A percentile compares a stretch with the other conserved stretches of the same genome.
phyloP scores from a whole-genome alignment of 2,797 vertebrate genomes.

The Monodelphis domestica region DNA sequence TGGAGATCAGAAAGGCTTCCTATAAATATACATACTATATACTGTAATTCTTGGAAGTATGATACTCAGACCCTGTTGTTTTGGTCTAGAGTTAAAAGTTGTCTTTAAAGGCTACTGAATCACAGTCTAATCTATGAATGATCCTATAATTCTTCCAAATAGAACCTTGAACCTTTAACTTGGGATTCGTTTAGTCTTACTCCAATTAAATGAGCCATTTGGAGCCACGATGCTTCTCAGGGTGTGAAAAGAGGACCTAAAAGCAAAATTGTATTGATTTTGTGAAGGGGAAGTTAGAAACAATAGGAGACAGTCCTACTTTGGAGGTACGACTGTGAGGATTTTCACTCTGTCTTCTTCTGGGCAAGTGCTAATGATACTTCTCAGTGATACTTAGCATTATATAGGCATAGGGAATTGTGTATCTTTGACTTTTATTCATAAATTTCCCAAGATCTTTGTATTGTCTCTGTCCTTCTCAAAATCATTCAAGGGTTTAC shows the following conservation, averaged over 20 bases:
- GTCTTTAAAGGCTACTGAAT: not conserved
- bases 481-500: not conserved
- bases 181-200: not conserved
- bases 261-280: not conserved
- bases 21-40: too few species aligned
- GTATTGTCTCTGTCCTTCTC: not conserved
- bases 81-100: not conserved
- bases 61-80: not conserved
- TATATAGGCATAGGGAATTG: not conserved
- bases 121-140: not conserved
- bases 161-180: not conserved
- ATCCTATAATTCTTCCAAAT: not conserved
- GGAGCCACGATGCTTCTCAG: not conserved
- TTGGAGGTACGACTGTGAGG: not conserved
- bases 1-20: too few species aligned
- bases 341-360: not conserved
- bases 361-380: not conserved
- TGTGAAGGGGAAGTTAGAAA: not conserved
- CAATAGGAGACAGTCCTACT: not conserved
- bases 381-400: not conserved
- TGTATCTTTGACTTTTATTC: not conserved
- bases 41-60: too few species aligned
- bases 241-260: not conserved
- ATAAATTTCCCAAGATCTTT: not conserved
- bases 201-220: not conserved